These are phyloP conservation scores for Tetraneura akinire DNA, from an alignment of 1,140 invertebrate genomes.

Conservation along the genomic window DNA sequence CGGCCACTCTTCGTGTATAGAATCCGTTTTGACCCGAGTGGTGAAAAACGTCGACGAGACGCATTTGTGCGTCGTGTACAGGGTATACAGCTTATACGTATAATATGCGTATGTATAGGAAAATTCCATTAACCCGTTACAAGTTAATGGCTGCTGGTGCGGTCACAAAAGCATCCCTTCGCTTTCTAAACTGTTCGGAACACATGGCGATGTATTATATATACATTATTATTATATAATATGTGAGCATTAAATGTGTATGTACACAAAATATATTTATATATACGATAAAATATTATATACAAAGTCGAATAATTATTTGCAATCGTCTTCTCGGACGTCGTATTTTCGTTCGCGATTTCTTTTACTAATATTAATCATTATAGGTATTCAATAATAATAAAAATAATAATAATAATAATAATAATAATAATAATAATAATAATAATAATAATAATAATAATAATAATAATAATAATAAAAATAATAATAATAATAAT, in stretches of 20 bases:
- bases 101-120: neutral
- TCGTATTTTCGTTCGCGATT: neutral
- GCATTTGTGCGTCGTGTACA: neutral
- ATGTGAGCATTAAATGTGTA: neutral
- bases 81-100: neutral
- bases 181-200: constrained; percentile 23
- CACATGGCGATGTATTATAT: neutral
- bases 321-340: neutral
- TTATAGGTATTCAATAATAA: no score
- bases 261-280: constrained; percentile 15
- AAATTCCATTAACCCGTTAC: constrained; percentile 49
- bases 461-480: no score
- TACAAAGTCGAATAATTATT: neutral
- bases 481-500: no score
- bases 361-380: no score
- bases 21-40: constrained; percentile 3
- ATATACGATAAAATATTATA: neutral
- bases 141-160: constrained; percentile 38
- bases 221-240: neutral
- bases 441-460: no score
- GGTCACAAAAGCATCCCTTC: constrained; percentile 25
- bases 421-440: no score
- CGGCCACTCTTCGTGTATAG: no score
- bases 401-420: no score
- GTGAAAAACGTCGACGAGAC: constrained; percentile 28